Base-by-base conservation (phyloP, 2,113 vertebrate species). In the Galeopterus variegatus region DNA sequence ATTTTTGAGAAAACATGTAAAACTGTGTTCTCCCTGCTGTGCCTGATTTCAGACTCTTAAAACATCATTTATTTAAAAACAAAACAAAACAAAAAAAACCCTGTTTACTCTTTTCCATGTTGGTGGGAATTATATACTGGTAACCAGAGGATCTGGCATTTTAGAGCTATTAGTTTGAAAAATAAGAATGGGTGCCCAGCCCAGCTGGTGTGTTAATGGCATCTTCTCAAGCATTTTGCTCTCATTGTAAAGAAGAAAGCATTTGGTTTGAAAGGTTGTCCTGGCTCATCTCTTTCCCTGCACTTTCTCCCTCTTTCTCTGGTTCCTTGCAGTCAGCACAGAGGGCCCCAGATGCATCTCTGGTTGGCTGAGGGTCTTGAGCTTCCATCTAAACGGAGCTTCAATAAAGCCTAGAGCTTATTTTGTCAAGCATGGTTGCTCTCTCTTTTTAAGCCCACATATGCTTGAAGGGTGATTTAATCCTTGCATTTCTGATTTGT, bases 401-500 rank as follows among this genome's bases (percentile, higher is more conserved):
- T 90, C 56, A 45, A 8, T 79, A 67, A 79, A 88, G 77, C 88
- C 65, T 72, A 6, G 95, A 91, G 92, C 70, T 93, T 92, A 87
- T 80, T 93, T 91, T 45, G 26, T 83, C 94, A 97, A 94, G 96
- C 95, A 52, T 33, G 79, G 69, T 76, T 87, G 94, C 70, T 62
- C 67, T 95, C 77, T 95, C 79, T 85, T 90, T 89, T 94, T 79
- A 93, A 97, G 33, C 26, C 80, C 80, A 73, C 83, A 82, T 67
- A 70, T 8, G 9, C 86, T 96, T 17, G 36, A 92, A 96, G 80
- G 82, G n/a, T 82, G 87, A 89, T 93, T 95, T 92, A 96, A 96
- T 97, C 95, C 94, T 92, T 26, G 81, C 80, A 73, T 90, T 95
- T 95, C 93, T 69, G 91, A 93, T 90, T 82, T 98, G 95, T 97